Conservation (phyloP, 2,888 invertebrate genomes). For the Chaetogeoica ovagalla region DNA sequence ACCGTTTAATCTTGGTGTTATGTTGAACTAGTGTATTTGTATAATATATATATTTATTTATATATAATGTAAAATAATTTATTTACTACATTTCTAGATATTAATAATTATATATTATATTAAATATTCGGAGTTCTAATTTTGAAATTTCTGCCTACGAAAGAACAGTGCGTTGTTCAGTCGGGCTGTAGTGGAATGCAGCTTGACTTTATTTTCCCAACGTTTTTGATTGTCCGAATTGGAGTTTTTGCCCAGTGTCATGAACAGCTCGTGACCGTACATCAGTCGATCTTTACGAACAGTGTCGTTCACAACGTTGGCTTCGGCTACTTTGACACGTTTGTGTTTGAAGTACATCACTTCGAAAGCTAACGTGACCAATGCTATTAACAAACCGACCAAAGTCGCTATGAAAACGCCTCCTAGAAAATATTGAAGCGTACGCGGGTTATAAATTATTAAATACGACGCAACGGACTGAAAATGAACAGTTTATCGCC, state of each 20-base stretch:
- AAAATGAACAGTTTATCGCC: too few species aligned
- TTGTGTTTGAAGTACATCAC: conserved; percentile 70
- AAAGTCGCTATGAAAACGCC: conserved; percentile 90
- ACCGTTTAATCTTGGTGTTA: conserved; percentile 17
- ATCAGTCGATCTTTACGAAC: conserved; percentile 9
- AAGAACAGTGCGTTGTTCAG: conserved; percentile 41
- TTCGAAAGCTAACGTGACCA: conserved; percentile 80
- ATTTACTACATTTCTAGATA: conserved; percentile 18
- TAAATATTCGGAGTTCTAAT: conserved; percentile 18
- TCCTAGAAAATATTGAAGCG: conserved; percentile 62
- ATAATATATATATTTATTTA: conserved; percentile 5
- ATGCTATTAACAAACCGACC: conserved; percentile 80
- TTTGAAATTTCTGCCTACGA: conserved; percentile 48
- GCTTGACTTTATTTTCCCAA: conserved; percentile 32
- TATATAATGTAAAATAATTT: conserved; percentile 29
- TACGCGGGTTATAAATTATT: too few species aligned
- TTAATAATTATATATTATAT: conserved; percentile 6
- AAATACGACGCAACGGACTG: too few species aligned
- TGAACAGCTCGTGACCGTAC: conserved; percentile 38
- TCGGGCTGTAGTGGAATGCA: conserved; percentile 22
- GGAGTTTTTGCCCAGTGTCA: conserved; percentile 5
- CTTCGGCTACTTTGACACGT: conserved; percentile 21
- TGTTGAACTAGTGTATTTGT: conserved; percentile 36
- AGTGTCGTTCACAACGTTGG: neutral
- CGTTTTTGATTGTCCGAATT: conserved; percentile 12